These are phyloP conservation scores for Pelochelys cantorii DNA, from an alignment of 2,797 vertebrate species.

Conservation along the genomic window DNA sequence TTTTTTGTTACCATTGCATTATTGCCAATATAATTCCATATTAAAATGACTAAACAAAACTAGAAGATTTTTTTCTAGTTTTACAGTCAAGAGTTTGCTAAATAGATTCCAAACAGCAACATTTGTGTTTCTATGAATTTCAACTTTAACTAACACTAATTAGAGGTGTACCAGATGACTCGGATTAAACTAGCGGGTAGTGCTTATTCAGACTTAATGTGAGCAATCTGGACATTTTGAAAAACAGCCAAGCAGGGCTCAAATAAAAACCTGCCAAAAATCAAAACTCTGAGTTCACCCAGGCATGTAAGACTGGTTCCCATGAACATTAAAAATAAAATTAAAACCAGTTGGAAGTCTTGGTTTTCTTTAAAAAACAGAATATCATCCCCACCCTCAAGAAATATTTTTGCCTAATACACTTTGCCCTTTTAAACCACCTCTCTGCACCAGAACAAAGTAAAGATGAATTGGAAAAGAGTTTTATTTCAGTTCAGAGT, in stretches of 20 bases:
- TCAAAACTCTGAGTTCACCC: conserved; percentile 75
- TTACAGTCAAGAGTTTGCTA: conserved; percentile 26
- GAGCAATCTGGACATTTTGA: conserved; percentile 80
- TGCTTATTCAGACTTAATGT: conserved; percentile 79
- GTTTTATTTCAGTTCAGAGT: not conserved
- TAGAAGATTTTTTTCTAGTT: not conserved
- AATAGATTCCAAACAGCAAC: not conserved
- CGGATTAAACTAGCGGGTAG: conserved; percentile 77
- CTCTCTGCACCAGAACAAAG: conserved; percentile 51
- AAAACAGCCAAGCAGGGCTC: conserved; percentile 78
- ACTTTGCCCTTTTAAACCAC: conserved; percentile 64
- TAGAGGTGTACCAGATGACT: conserved; percentile 76
- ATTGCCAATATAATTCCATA: not conserved
- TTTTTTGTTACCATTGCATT: not conserved
- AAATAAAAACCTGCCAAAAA: conserved; percentile 82
- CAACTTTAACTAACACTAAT: conserved; percentile 76
- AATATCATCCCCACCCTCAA: conserved; percentile 57
- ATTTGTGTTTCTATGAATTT: conserved; percentile 64
- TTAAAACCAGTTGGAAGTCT: conserved; percentile 78
- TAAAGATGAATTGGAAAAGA: conserved; percentile 18
- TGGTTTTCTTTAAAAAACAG: conserved; percentile 71
- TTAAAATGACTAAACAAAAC: not conserved
- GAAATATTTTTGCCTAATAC: conserved; percentile 63
- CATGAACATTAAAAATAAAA: conserved; percentile 81
- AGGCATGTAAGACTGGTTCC: conserved; percentile 75